A percentile compares a stretch with the other conserved stretches of the same genome.
phyloP scores from a whole-genome alignment of 2,888 invertebrate species.

The Bursaphelenchus okinawaensis region DNA sequence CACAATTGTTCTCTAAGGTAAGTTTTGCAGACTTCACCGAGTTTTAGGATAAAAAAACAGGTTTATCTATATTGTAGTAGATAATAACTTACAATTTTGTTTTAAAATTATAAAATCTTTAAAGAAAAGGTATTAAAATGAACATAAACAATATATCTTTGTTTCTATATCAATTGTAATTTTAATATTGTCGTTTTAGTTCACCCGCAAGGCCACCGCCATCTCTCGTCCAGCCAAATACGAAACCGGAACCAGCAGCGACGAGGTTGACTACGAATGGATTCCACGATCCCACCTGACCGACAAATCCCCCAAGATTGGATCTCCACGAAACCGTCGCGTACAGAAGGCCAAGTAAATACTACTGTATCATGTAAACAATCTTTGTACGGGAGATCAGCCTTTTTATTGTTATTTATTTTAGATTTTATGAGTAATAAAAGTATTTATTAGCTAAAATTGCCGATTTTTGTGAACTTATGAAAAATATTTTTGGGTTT shows the following conservation, averaged over 20 bases:
- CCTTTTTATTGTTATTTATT: conserved; percentile 13
- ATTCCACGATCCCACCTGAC: conserved; percentile 73
- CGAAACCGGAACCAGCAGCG: conserved; percentile 83
- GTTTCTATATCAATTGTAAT: no score
- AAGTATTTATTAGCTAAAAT: conserved; percentile 9
- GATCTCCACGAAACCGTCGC: conserved; percentile 37
- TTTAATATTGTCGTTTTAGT: conserved; percentile 31
- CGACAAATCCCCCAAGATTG: conserved; percentile 43
- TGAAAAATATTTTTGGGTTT: no score
- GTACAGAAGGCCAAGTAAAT: conserved; percentile 42
- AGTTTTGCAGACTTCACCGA: no score
- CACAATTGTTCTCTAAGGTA: conserved; percentile 57
- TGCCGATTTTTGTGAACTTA: background rate
- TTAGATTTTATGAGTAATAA: conserved; percentile 13
- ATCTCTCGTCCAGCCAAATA: conserved; percentile 35
- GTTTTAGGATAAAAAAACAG: conserved; percentile 26
- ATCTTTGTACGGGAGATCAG: conserved; percentile 14
- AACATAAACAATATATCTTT: no score
- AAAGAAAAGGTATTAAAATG: no score
- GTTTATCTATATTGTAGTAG: background rate
- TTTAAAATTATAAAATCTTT: background rate
- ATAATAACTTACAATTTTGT: conserved; percentile 1
- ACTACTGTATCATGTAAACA: conserved; percentile 1
- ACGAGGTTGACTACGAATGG: conserved; percentile 97
- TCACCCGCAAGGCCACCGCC: conserved; percentile 48